Percentiles rank a stretch among this genome's conserved stretches.
These are phyloP conservation scores for Rhodinocichla rosea DNA, from an alignment of 2,113 vertebrate genomes.

Conservation along the genomic window DNA sequence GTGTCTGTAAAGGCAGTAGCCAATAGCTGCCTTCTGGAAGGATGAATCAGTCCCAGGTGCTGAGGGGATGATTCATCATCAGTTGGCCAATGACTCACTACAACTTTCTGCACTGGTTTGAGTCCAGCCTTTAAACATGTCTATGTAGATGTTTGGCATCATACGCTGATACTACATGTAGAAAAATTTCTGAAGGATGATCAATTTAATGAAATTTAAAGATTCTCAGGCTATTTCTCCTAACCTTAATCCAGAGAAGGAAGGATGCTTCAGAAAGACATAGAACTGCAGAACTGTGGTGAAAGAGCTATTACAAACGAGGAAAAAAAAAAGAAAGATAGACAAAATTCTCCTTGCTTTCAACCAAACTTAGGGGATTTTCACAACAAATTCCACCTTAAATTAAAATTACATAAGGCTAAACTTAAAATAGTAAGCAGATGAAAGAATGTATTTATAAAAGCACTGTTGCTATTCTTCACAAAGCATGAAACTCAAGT, in stretches of 20 bases:
- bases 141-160: background rate
- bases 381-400: background rate
- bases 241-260: background rate
- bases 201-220: background rate
- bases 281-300: background rate
- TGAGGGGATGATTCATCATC: slow-evolving; percentile 49
- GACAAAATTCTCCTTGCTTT: background rate
- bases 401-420: background rate
- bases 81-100: slow-evolving; percentile 51
- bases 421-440: background rate
- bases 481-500: background rate
- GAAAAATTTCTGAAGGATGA: background rate
- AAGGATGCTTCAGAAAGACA: background rate
- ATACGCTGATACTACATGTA: background rate
- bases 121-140: background rate
- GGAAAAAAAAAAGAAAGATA: background rate
- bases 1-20: slow-evolving; percentile 32
- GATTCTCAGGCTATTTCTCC: background rate
- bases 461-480: background rate
- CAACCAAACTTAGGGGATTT: background rate
- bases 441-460: background rate
- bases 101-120: slow-evolving; percentile 13
- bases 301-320: background rate
- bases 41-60: slow-evolving; percentile 64
- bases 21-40: slow-evolving; percentile 5